phyloP scores from a whole-genome alignment of 1,140 invertebrate species.

The Zaprionus kolodkinae region DNA sequence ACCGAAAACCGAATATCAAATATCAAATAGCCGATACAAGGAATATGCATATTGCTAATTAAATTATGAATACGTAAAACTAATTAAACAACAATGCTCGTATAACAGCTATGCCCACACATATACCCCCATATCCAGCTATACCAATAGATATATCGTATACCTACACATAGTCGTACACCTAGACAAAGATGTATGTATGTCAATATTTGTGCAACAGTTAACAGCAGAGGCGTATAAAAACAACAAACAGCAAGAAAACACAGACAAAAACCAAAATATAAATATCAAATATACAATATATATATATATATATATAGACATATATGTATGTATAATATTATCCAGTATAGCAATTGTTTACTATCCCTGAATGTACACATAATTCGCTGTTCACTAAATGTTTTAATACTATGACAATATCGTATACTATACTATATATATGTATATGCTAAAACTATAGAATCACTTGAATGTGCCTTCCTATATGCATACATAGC shows the following conservation, averaged over 20 bases:
- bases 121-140: conserved; percentile 43
- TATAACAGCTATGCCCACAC: conserved; percentile 51
- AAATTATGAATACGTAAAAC: conserved; percentile 72
- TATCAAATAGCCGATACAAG: conserved; percentile 64
- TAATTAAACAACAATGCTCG: conserved; percentile 73
- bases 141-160: conserved; percentile 39
- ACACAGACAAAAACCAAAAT: conserved; percentile 33
- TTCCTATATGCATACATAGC: conserved; percentile 23
- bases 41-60: conserved; percentile 74
- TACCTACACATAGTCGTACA: conserved; percentile 39
- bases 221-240: conserved; percentile 26
- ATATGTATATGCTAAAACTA: conserved; percentile 13
- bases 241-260: conserved; percentile 32
- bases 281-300: conserved; percentile 35
- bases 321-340: conserved; percentile 24
- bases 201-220: conserved; percentile 65
- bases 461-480: conserved; percentile 50
- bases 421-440: conserved; percentile 32
- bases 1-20: conserved; percentile 41
- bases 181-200: conserved; percentile 46
- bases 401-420: conserved; percentile 38
- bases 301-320: conserved; percentile 32
- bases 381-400: conserved; percentile 50
- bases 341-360: conserved; percentile 43
- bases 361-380: conserved; percentile 57